phyloP scores from a whole-genome alignment of 2,888 invertebrate species.

The Brachyptera risi region DNA sequence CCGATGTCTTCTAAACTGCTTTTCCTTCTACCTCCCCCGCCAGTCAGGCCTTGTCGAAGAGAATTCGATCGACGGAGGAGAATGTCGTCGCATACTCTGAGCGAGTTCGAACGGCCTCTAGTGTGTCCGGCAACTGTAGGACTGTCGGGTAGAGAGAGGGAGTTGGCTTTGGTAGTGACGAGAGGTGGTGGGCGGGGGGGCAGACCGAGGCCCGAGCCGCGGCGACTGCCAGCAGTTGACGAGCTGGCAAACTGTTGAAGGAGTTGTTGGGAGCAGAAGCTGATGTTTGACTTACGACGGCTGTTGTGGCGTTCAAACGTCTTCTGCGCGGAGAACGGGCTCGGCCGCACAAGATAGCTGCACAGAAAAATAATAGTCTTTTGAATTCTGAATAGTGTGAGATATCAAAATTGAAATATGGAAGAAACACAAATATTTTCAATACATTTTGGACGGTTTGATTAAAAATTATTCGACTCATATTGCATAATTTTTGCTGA shows the following conservation, averaged over 20 bases:
- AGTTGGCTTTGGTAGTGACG: constrained; percentile 81
- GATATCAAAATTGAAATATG: too few relatives aligned
- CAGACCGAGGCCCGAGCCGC: constrained; percentile 65
- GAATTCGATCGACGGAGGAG: constrained; percentile 78
- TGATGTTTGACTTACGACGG: constrained; percentile 84
- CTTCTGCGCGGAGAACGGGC: constrained; percentile 92
- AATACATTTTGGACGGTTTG: too few relatives aligned
- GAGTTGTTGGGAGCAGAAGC: constrained; percentile 78
- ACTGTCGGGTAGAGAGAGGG: constrained; percentile 83
- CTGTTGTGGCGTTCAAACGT: constrained; percentile 91
- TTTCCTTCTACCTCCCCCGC: constrained; percentile 63
- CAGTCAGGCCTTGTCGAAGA: constrained; percentile 73
- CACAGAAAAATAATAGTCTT: too few relatives aligned
- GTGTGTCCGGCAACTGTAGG: constrained; percentile 71
- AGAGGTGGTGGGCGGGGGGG: constrained; percentile 69
- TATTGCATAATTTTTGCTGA: too few relatives aligned
- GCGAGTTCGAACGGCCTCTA: constrained; percentile 78
- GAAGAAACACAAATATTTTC: too few relatives aligned
- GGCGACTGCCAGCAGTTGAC: constrained; percentile 55
- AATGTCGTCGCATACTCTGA: constrained; percentile 82
- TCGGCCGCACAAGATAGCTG: constrained; percentile 88
- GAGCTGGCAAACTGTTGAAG: constrained; percentile 58
- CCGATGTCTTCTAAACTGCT: constrained; percentile 85
- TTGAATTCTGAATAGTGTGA: too few relatives aligned
- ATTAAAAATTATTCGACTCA: too few relatives aligned